Conservation (phyloP, 2,113 vertebrate genomes). For the Peromyscus californicus region DNA sequence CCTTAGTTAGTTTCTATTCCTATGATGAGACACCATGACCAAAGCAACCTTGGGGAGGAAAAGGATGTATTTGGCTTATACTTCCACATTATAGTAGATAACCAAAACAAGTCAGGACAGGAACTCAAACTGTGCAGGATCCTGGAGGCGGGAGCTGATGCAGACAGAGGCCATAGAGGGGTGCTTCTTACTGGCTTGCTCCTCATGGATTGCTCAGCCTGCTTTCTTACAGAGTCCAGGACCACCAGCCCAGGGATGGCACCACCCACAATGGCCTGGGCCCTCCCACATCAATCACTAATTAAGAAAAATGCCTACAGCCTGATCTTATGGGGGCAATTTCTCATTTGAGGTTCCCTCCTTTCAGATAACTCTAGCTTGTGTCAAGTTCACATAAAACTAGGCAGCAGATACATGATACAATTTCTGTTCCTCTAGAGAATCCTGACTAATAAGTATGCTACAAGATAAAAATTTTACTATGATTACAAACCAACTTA, state of each 20-base stretch:
- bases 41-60: neutral
- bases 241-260: neutral
- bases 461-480: constrained; percentile 4
- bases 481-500: constrained; percentile 1
- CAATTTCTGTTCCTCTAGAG: neutral
- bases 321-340: neutral
- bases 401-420: neutral
- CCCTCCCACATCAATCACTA: neutral
- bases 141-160: neutral
- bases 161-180: neutral
- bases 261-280: neutral
- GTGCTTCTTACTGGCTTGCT: neutral
- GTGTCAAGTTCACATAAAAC: neutral
- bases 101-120: neutral
- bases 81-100: neutral
- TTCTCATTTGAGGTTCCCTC: neutral
- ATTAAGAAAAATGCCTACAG: neutral
- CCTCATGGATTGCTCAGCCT: neutral
- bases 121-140: neutral
- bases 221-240: neutral
- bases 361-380: neutral
- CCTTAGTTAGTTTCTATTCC: neutral
- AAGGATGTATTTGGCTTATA: neutral
- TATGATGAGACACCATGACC: neutral
- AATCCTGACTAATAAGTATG: neutral